These are phyloP conservation scores for Synaphobranchus kaupii DNA, from an alignment of 2,797 vertebrate genomes.

Conservation along the genomic window DNA sequence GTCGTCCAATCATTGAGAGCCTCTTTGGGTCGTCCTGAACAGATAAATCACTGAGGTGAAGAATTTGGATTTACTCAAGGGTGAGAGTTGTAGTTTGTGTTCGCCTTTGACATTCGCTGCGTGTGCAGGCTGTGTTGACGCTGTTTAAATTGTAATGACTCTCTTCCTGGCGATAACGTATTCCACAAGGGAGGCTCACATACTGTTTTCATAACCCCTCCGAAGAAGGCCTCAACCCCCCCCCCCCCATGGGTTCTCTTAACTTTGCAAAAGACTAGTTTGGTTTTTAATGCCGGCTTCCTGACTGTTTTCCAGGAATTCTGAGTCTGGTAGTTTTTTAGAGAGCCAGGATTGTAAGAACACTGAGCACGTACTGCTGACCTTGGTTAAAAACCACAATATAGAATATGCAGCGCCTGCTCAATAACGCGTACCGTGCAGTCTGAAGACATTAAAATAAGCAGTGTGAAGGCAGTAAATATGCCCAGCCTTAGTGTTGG, in stretches of 20 bases:
- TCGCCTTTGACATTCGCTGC: neutral
- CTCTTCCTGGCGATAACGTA: conserved; percentile 43
- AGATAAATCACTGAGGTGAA: neutral
- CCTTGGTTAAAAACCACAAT: conserved; percentile 29
- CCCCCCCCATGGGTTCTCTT: conserved; percentile 36
- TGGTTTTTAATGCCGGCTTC: conserved; percentile 38
- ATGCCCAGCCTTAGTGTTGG: neutral
- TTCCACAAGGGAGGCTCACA: conserved; percentile 42
- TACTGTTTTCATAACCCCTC: conserved; percentile 42
- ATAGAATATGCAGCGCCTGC: neutral
- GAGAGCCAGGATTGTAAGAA: neutral
- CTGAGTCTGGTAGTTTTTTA: conserved; percentile 26
- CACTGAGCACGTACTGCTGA: neutral
- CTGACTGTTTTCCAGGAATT: conserved; percentile 39
- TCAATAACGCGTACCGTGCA: neutral
- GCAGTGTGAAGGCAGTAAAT: neutral
- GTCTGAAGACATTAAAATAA: neutral
- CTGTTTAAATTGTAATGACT: conserved; percentile 53
- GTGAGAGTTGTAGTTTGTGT: too few species aligned
- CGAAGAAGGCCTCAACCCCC: conserved; percentile 38
- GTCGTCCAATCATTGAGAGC: neutral
- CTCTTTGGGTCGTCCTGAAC: neutral
- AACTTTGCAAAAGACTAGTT: conserved; percentile 58
- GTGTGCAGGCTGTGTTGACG: neutral
- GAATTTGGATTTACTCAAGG: neutral